Conservation (phyloP, 2,888 invertebrate species). For the Caradrina kadenii region DNA sequence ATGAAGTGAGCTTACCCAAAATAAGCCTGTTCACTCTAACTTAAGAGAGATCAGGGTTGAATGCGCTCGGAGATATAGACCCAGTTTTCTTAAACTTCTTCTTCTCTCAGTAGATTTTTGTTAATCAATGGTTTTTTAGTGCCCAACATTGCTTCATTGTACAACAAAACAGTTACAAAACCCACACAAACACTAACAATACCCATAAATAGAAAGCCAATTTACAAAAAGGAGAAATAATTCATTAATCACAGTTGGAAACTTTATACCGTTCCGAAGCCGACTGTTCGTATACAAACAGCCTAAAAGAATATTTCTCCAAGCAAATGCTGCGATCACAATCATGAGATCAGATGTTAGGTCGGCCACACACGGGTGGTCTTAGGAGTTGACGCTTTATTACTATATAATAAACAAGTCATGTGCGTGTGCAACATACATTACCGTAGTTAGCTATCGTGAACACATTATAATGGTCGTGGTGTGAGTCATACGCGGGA, state of each 20-base stretch:
- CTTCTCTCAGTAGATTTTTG: too few species aligned
- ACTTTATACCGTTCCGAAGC: conserved; percentile 10
- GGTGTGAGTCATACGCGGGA: conserved; percentile 55
- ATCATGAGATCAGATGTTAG: conserved; percentile 50
- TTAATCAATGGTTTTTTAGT: too few species aligned
- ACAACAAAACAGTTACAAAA: conserved; percentile 4
- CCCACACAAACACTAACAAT: conserved; percentile 27
- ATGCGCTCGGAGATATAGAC: too few species aligned
- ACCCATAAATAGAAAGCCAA: conserved; percentile 34
- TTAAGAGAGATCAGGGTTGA: too few species aligned
- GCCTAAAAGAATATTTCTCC: conserved; percentile 32
- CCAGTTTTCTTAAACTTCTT: too few species aligned
- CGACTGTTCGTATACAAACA: conserved; percentile 9
- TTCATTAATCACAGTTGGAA: conserved; percentile 47
- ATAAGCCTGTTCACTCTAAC: too few species aligned
- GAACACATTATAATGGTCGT: conserved; percentile 66
- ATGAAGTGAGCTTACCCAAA: too few species aligned
- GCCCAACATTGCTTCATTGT: too few species aligned
- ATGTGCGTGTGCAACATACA: conserved; percentile 77
- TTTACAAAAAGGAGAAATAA: conserved; percentile 51
- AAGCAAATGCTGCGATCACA: conserved; percentile 18
- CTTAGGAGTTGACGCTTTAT: conserved; percentile 61
- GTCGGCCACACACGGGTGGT: conserved; percentile 69
- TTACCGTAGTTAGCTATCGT: conserved; percentile 80
- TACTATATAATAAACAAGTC: conserved; percentile 75